phyloP scores from a whole-genome alignment of 2,888 invertebrate genomes.

The Andrena hattorfiana region DNA sequence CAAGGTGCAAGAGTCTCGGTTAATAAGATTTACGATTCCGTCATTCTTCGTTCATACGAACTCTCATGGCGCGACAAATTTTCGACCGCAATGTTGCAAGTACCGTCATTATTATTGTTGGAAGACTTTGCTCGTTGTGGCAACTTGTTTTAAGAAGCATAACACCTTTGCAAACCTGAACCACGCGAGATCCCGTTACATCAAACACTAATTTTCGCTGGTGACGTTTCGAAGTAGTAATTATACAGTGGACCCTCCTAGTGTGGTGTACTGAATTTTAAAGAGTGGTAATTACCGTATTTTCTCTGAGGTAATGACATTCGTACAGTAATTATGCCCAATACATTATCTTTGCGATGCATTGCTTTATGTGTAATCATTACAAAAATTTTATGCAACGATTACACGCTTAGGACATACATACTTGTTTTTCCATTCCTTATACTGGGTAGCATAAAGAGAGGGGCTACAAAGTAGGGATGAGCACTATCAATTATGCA shows the following conservation, averaged over 20 bases:
- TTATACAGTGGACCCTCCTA: neutral
- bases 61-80: conserved; percentile 74
- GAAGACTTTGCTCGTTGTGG: conserved; percentile 43
- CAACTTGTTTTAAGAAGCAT: conserved; percentile 48
- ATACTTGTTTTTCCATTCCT: neutral
- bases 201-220: conserved; percentile 38
- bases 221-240: conserved; percentile 5
- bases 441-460: neutral
- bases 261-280: conserved; percentile 6
- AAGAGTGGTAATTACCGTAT: neutral
- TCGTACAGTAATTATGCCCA: neutral
- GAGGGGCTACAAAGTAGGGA: too few species aligned
- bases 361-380: neutral
- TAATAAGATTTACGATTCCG: conserved; percentile 61
- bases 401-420: neutral
- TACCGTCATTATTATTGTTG: conserved; percentile 71
- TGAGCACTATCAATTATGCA: too few species aligned
- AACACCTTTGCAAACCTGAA: conserved; percentile 28
- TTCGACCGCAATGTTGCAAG: conserved; percentile 76
- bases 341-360: neutral
- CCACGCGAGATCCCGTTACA: conserved; percentile 54
- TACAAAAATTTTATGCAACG: neutral
- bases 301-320: neutral
- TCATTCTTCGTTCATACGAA: conserved; percentile 46
- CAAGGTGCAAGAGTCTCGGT: neutral